These are phyloP conservation scores for Ctenopoma kingsleyae DNA, from an alignment of 2,797 vertebrate genomes.

Conservation along the genomic window DNA sequence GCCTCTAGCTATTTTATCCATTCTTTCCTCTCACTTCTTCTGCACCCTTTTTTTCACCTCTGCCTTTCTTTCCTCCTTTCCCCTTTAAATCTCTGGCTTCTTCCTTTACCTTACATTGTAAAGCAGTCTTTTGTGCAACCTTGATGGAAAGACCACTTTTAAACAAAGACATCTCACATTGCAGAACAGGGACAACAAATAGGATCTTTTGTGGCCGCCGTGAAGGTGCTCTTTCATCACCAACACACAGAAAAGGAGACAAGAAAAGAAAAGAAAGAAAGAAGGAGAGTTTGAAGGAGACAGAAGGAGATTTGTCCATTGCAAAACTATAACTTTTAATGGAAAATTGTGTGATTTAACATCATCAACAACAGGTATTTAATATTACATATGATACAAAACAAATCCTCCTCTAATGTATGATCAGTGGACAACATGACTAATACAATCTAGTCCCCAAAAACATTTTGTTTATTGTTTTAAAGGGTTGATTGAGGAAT, in stretches of 20 bases:
- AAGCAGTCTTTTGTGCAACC: slow-evolving; percentile 74
- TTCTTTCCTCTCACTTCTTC: slow-evolving; percentile 54
- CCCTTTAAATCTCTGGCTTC: slow-evolving; percentile 51
- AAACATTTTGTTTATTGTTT: too few relatives aligned
- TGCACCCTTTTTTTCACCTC: slow-evolving; percentile 49
- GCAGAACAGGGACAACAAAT: slow-evolving; percentile 79
- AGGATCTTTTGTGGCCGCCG: slow-evolving; percentile 65
- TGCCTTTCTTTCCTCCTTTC: slow-evolving; percentile 39
- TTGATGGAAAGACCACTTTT: slow-evolving; percentile 78
- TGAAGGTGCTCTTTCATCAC: slow-evolving; percentile 70
- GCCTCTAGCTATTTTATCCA: slow-evolving; percentile 54
- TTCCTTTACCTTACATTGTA: slow-evolving; percentile 63
- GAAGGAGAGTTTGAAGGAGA: slow-evolving; percentile 11
- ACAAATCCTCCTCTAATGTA: too few relatives aligned
- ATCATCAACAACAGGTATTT: background rate
- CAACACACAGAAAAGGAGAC: slow-evolving; percentile 10
- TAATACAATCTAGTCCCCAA: too few relatives aligned
- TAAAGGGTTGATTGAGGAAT: too few relatives aligned
- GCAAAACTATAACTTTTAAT: slow-evolving; percentile 7
- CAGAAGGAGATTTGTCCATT: slow-evolving; percentile 16
- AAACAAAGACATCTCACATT: slow-evolving; percentile 71
- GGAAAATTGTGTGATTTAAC: slow-evolving; percentile 20
- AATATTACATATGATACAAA: background rate
- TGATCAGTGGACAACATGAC: too few relatives aligned
- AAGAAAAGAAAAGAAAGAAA: slow-evolving; percentile 16